Evolutionary conservation across 2,113 vertebrate species (phyloP), one percentile per base, ranked within the genome.

Genomic region (Indicator maculatus): DNA sequence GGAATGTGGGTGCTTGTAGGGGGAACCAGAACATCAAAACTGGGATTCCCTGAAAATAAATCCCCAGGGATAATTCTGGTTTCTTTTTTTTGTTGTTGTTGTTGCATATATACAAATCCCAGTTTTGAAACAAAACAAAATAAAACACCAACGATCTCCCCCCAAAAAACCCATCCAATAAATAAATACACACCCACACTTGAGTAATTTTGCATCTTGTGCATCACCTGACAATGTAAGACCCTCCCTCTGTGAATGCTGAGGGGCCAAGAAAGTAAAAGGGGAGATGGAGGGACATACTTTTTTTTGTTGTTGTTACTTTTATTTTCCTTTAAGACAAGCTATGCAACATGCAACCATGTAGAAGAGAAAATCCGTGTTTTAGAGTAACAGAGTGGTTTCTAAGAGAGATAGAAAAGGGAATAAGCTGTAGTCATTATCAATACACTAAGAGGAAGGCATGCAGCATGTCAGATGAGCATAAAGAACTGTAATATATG

Each of bases 371-470:
- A 80, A 90, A 26, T 2, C 31, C 11, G 1, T 38, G 21, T 15
- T 66, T 56, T 31, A 41, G 58, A 64, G 33, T 33, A 60, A 30
- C 50, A 52, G 23, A 26, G 50, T n/a, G 21, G 16, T 75, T 84
- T 79, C 26, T 13, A 30, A 45, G 38, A n/a, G 85, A 72, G 47
- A 7, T 11, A 17, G 44, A 63, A 72, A 64, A 72, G 27, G 55
- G 33, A 66, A n/a, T 28, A 69, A 75, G 31, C 21, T 60, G 56
- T 71, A 47, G 33, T 50, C 30, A 11, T n/a, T 38, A 47, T n/a
- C n/a, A 24, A 15, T 11, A 3, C 21, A 23, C 10, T 0, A 19
- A 2, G 3, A 1, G 4, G 38, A 53, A 53, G 19, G 64, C 33
- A 5, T 6, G 12, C 14, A 45, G 20, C 18, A 10, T 4, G 23